Percentiles rank a stretch among this genome's conserved stretches.
Evolutionary conservation across 2,113 vertebrate species (phyloP).

Genomic region (Sylvilagus bachmani): DNA sequence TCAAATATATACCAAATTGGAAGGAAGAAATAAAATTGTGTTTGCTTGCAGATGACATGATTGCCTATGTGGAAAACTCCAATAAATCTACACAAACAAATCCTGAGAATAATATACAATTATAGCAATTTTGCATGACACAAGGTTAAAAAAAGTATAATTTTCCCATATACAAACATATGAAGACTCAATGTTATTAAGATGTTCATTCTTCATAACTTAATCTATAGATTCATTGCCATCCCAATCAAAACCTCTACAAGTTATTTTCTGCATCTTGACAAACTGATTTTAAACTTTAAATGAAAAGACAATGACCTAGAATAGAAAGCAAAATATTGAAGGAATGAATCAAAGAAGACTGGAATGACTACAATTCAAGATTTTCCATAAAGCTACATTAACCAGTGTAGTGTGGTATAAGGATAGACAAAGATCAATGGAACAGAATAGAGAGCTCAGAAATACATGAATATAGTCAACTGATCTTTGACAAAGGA

Average conservation of each 20-base stretch:
- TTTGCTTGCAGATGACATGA: neutral
- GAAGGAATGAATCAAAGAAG: constrained; percentile 19
- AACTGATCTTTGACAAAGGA: neutral
- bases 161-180: neutral
- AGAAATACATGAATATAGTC: neutral
- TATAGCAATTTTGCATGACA: neutral
- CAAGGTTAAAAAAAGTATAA: neutral
- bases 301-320: neutral
- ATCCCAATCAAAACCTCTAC: neutral
- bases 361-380: neutral
- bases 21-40: constrained; percentile 27
- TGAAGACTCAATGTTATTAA: constrained; percentile 19
- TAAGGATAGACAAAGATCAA: neutral
- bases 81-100: neutral
- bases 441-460: neutral
- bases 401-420: neutral
- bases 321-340: neutral
- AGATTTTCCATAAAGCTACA: no score
- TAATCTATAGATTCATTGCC: neutral
- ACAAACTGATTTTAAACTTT: neutral
- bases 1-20: neutral
- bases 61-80: neutral
- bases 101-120: neutral
- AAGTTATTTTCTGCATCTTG: neutral
- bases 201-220: neutral